Base-by-base conservation (phyloP, 2,113 vertebrate species). In the Empidonax traillii region DNA sequence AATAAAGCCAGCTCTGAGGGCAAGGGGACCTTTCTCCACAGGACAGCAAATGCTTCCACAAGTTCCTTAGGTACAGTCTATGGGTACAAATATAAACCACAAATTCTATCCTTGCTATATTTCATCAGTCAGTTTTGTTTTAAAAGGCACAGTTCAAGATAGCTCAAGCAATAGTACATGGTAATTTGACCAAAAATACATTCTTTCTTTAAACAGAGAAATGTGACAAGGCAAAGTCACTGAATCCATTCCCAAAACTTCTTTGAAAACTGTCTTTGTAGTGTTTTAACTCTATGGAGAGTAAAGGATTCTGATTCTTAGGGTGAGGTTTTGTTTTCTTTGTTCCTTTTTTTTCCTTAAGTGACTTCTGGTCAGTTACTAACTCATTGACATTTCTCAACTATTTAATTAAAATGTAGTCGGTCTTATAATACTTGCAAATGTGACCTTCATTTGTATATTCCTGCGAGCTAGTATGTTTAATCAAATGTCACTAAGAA, bases 381-480 rank as follows among this genome's bases (percentile, higher is more conserved):
- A 97, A 65, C 87, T 97, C 95, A 94, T 83, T 98, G 97, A 98
- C 98, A 98, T 99, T 98, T 98, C 96, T 97, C 96, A 98, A 89
- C 84, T 96, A 94, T 86, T 96, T 98, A 98, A 98, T 98, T 98
- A 98, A 98, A 98, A 97, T 95, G 72, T 97, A 96, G 62, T 84
- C 85, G 85, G 53, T 96, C 92, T 97, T 96, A 98, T 98, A 98
- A 97, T 97, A 98, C 97, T 98, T 98, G 98, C 98, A 98, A 98
- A 98, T 98, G 96, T 98, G 98, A 98, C 98, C 98, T 98, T 98
- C 97, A 95, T 96, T 97, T 97, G 94, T 97, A 46, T 97, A 89
- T 97, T 97, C 97, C 96, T 97, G 94, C 24, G 86, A 96, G 91
- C 92, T 94, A 96, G 82, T 92, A 94, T 94, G 94, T 97, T 98